These are phyloP conservation scores for Thinocorus orbignyianus DNA, from an alignment of 2,113 vertebrate species.

Conservation along the genomic window DNA sequence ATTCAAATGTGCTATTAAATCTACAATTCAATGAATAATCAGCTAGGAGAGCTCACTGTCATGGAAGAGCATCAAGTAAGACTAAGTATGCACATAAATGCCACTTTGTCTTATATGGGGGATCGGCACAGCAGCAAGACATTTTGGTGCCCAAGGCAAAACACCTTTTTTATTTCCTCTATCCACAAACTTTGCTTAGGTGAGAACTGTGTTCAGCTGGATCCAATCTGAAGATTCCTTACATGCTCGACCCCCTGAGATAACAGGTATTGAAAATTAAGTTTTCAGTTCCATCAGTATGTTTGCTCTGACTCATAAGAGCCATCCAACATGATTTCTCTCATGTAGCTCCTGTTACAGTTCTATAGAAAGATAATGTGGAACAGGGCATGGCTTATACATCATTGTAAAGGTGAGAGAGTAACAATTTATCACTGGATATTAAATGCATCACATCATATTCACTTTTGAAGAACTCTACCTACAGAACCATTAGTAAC, in stretches of 20 bases:
- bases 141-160: background rate
- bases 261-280: background rate
- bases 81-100: background rate
- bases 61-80: background rate
- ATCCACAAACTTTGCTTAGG: background rate
- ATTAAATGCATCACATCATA: background rate
- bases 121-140: background rate
- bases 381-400: background rate
- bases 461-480: background rate
- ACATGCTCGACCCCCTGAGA: background rate
- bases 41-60: background rate
- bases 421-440: background rate
- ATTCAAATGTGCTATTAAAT: background rate
- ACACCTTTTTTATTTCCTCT: background rate
- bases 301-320: background rate
- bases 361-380: background rate
- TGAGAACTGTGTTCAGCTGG: background rate
- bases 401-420: background rate
- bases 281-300: background rate
- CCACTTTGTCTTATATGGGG: background rate
- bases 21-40: slow-evolving; percentile 12
- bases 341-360: background rate
- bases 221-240: background rate
- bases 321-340: background rate
- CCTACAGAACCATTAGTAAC: background rate